Percentiles rank a stretch among this genome's conserved stretches.
These are phyloP conservation scores for Caretta caretta DNA, from an alignment of 2,113 vertebrate species.

Conservation along the genomic window DNA sequence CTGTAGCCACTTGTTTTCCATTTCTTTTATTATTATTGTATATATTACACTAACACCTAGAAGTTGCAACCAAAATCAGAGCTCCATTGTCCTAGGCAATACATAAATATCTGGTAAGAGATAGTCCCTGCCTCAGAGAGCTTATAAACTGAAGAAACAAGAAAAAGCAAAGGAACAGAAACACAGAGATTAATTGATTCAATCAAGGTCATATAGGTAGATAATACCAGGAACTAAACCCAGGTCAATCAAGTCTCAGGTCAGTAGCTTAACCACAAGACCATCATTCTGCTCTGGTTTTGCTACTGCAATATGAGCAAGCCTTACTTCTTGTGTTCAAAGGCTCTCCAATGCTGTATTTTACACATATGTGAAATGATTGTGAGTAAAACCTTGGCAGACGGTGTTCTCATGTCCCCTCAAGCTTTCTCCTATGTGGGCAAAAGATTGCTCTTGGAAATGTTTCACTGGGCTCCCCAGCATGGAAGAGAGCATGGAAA, in stretches of 20 bases:
- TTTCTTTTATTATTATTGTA: not conserved
- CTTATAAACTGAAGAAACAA: not conserved
- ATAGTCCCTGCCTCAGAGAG: not conserved
- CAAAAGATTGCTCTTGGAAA: constrained; percentile 18
- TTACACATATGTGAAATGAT: not conserved
- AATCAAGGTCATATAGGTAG: not conserved
- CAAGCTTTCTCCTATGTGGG: not conserved
- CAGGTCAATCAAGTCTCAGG: not conserved
- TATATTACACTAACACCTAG: rapidly evolving
- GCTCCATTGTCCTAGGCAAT: not conserved
- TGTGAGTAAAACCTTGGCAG: constrained; percentile 9
- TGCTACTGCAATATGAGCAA: not conserved
- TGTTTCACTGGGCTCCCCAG: constrained; percentile 20
- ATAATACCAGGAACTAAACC: not conserved
- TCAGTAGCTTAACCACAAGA: constrained; percentile 27
- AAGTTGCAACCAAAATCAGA: not conserved
- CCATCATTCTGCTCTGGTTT: not conserved
- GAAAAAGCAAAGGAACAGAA: not conserved
- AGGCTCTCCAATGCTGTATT: constrained; percentile 23
- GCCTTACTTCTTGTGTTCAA: constrained; percentile 1
- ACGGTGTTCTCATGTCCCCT: not conserved
- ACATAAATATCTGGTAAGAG: not conserved
- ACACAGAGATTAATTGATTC: not conserved
- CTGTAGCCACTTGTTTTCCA: not conserved
- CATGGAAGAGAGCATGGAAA: constrained; percentile 30